Base-by-base conservation (phyloP, 2,888 invertebrate genomes). In the Chymomyza fuscimana region DNA sequence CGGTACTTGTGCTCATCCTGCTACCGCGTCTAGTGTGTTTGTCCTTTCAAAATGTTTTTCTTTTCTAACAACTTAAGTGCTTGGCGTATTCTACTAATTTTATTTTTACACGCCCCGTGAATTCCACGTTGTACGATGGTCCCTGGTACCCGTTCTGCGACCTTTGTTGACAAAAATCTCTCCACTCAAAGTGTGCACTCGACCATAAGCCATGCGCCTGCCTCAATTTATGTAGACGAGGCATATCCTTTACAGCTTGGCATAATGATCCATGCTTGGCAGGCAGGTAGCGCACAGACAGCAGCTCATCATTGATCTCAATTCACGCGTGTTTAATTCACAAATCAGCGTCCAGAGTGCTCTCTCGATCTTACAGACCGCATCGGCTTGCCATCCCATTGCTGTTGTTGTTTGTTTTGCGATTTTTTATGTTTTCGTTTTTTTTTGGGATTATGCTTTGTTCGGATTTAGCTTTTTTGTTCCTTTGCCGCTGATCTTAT, bases 1-100 rank as follows among this genome's bases (percentile, higher is more conserved):
- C 32, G 51, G 56, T 19, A 19, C 9, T 25, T 32, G 59, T 65
- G 10, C 65, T 59, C 25, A 52, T 64, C 62, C 16, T 50, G 59
- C 32, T 56, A 46, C 29, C 16, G 62, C 59, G 65, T 75, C 75
- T 72, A 82, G 80, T 81, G 85, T 87, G 88, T 87, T 81, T 75
- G 83, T 84, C 85, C 87, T 88, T 84, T 84, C 87, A 84, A 84
- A 84, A 84, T 84, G 87, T 84, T 84, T 83, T 84, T 88, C 88
- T 88, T 84, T 84, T 78, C 87, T 81, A 88, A 82, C 83, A 78
- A 82, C 88, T 86, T 75, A 84, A 84, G 83, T 84, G 88, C 87
- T 84, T 73, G 72, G 66, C 77, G 76, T 76, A 86, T 83, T 79
- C 82, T 76, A 81, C 82, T 83, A 87, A 83, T 83, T 83, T 86